Evolutionary conservation across 1,140 invertebrate species (phyloP), one percentile per base, ranked within the genome.

Genomic region (Potamilus streckersoni): DNA sequence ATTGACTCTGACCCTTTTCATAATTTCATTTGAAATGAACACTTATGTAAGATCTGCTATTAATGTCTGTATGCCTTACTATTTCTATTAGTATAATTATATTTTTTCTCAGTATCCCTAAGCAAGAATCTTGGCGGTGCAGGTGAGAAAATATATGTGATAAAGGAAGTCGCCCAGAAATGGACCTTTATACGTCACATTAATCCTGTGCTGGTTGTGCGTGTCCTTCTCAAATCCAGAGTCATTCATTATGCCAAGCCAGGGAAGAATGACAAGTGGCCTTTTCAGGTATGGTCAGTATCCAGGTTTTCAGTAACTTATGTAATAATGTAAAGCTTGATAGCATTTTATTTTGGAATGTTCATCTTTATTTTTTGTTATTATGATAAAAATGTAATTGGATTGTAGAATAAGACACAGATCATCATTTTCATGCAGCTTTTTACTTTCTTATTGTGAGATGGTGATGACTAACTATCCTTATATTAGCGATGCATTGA

Each of bases 201-300:
- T 49, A 76, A 75, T 62, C 83, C 83, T 17, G 69, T 71, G 16
- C 23, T 84, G 14, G 55, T 84, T n/a, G 78, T 84, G 11, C 55
- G 73, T 61, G 81, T 84, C 4, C 19, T 82, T 49, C 71, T 73
- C 13, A 81, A 78, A 60, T 80, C 79, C 31, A 60, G 79, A n/a
- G 76, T 84, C n/a, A 38, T 81, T 11, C 79, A 82, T 68, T 84
- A 80, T 72, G 80, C 71, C 15, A 82, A 77, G 57, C 76, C 81
- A 4, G 59, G 59, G 14, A 82, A 79, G 73, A 60, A 65, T 64
- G 83, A 81, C 58, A 81, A 80, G 70, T 84, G 79, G 79, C 83
- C 83, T 27, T 81, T 81, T 55, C 83, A 82, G 81, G 83, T 84
- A 66, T 19, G 69, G 38, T 49, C 38, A 49, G 4, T 49, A 49